These are phyloP conservation scores for Dysdera silvatica DNA, from an alignment of 1,140 invertebrate genomes.

Conservation along the genomic window DNA sequence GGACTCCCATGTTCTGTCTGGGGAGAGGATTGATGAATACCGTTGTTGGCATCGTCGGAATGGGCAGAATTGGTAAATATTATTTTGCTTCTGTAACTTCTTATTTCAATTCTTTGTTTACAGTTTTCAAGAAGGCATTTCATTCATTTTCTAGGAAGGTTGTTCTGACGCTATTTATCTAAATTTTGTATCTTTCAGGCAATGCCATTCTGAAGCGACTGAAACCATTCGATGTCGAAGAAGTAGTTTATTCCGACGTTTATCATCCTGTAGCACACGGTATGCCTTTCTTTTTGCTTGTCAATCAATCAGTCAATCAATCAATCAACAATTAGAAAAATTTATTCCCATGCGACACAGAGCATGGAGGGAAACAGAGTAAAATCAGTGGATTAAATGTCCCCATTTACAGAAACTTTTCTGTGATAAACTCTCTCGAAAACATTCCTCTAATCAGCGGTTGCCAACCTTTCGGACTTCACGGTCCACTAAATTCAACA, in stretches of 20 bases:
- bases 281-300: too few species aligned
- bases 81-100: neutral
- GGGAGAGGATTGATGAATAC: constrained; percentile 22
- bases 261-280: constrained; percentile 12
- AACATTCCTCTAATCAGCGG: too few species aligned
- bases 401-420: too few species aligned
- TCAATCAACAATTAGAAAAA: too few species aligned
- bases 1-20: constrained; percentile 8
- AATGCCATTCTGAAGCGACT: constrained; percentile 17
- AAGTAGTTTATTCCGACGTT: constrained; percentile 25
- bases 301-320: too few species aligned
- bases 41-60: constrained; percentile 28
- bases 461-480: too few species aligned
- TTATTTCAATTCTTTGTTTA: neutral
- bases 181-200: constrained; percentile 19
- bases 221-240: constrained; percentile 13
- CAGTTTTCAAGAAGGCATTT: neutral
- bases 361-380: too few species aligned
- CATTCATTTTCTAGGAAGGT: neutral
- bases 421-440: too few species aligned
- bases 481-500: too few species aligned
- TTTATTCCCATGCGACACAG: too few species aligned
- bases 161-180: neutral
- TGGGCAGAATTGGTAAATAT: constrained; percentile 29
- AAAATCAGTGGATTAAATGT: too few species aligned